These are phyloP conservation scores for Stichodactyla mertensii DNA, from an alignment of 64 coral and sea anemone species.

Conservation along the genomic window DNA sequence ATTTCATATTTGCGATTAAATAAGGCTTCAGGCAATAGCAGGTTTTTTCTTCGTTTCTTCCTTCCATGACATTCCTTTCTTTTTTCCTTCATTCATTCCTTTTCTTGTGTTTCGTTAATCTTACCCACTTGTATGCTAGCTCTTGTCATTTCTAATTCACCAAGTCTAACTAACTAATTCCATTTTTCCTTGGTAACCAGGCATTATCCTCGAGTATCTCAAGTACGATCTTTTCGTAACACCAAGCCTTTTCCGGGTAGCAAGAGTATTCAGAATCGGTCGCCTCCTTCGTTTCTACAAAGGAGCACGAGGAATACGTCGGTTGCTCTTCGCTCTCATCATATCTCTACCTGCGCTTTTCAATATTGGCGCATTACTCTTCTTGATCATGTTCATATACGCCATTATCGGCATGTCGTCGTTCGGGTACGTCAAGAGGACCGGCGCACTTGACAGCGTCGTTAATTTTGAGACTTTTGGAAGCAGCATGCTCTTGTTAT, in stretches of 20 bases:
- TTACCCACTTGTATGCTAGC: neutral
- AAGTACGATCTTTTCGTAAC: conserved; percentile 71
- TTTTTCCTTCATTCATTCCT: neutral
- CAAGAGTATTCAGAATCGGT: conserved; percentile 85
- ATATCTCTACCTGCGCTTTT: conserved; percentile 88
- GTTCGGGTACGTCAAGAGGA: conserved; percentile 89
- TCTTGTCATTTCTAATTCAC: too few relatives aligned
- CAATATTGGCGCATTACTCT: conserved; percentile 82
- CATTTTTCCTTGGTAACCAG: conserved; percentile 14
- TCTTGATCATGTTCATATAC: conserved; percentile 95
- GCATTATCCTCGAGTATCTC: conserved; percentile 82
- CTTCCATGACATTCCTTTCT: neutral
- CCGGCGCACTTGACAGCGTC: conserved; percentile 77
- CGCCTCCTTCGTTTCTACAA: conserved; percentile 90
- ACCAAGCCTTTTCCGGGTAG: conserved; percentile 77
- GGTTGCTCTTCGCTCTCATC: conserved; percentile 76
- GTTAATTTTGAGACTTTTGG: conserved; percentile 95
- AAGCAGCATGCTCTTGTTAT: conserved; percentile 80
- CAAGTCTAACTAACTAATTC: neutral
- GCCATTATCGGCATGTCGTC: conserved; percentile 94
- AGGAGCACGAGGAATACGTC: conserved; percentile 82
- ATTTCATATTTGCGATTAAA: neutral
- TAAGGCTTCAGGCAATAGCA: neutral
- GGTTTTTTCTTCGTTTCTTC: neutral
- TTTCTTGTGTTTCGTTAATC: neutral